Base-by-base conservation (phyloP, 1,140 invertebrate genomes). In the Drosophila sp. region DNA sequence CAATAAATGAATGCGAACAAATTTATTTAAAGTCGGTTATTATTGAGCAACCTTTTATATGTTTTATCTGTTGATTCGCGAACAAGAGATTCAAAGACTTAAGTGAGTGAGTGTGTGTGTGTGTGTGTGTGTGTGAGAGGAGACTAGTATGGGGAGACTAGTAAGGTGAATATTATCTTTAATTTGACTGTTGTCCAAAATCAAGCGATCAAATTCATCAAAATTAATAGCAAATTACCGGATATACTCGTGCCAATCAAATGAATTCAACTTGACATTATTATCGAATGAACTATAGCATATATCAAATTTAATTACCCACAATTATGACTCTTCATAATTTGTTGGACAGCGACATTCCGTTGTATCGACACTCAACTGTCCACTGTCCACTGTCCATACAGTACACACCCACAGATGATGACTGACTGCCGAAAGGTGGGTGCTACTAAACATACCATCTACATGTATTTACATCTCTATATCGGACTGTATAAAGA, bases 21-120 rank as follows among this genome's bases (percentile, higher is more conserved):
- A 76, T 72, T 72, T 72, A 76, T 72, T 54, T 56, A 62, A 72
- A 50, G 56, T 62, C 69, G 56, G 46, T 61, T 61, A 64, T 65
- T 54, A 59, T 67, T 43, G 54, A 14, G 25, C 29, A 51, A 50
- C 16, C 16, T 51, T 53, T 59, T 61, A 21, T 40, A 6, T 43
- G 64, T 61, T 67, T 50, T 50, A 32, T 50, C 50, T 36, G 50
- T 36, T 53, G 61, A 59, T 54, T 59, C 18, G 53, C 41, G 45
- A 57, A 71, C 48, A 72, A 36, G 54, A 58, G 38, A 46, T 65
- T 41, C 14, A 21, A 29, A 48, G 57, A 50, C 7, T 51, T 38
- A 64, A 64, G 18, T 40, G 45, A 25, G 50, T 62, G 1, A 21
- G 21, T 46, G 27, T 7, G 41, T 21, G 7, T 27, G n/a, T 53